These are phyloP conservation scores for Cheilosia grossa DNA, from an alignment of 2,888 invertebrate genomes.

Conservation along the genomic window DNA sequence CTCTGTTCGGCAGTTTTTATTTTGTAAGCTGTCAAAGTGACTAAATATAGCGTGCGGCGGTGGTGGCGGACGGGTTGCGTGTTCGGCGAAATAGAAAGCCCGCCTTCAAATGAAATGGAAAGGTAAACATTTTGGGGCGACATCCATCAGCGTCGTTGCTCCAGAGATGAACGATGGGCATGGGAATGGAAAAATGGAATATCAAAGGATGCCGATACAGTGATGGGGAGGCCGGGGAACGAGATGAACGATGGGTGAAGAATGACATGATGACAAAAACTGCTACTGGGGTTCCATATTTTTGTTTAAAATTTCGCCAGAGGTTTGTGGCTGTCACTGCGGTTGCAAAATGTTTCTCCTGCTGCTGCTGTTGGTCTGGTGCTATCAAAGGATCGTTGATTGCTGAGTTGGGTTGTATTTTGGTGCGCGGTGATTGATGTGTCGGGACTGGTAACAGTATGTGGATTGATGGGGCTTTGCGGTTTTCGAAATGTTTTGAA, in stretches of 20 bases:
- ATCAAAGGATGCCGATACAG: constrained; percentile 65
- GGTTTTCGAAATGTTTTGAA: constrained; percentile 30
- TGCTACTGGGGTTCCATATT: constrained; percentile 64
- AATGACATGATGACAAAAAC: constrained; percentile 66
- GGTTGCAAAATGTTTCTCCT: constrained; percentile 4
- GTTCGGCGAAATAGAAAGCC: constrained; percentile 57
- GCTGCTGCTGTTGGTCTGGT: constrained; percentile 18
- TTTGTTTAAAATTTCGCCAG: constrained; percentile 51
- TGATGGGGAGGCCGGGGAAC: constrained; percentile 17
- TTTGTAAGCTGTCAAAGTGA: constrained; percentile 59
- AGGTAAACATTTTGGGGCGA: constrained; percentile 72
- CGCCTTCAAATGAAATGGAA: constrained; percentile 65
- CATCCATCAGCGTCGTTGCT: constrained; percentile 56
- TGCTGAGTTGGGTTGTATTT: constrained; percentile 27
- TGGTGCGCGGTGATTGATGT: constrained; percentile 41
- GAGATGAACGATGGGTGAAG: constrained; percentile 23
- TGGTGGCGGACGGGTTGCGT: constrained; percentile 22
- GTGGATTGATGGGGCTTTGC: constrained; percentile 53
- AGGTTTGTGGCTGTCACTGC: constrained; percentile 35
- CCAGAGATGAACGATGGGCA: constrained; percentile 65
- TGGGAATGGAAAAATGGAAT: constrained; percentile 59
- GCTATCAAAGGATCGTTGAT: constrained; percentile 47
- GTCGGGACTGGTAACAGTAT: constrained; percentile 30
- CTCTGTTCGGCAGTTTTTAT: constrained; percentile 17
- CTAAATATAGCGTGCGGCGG: constrained; percentile 49